These are phyloP conservation scores for Portunus trituberculatus DNA, from an alignment of 1,140 invertebrate species.

Conservation along the genomic window DNA sequence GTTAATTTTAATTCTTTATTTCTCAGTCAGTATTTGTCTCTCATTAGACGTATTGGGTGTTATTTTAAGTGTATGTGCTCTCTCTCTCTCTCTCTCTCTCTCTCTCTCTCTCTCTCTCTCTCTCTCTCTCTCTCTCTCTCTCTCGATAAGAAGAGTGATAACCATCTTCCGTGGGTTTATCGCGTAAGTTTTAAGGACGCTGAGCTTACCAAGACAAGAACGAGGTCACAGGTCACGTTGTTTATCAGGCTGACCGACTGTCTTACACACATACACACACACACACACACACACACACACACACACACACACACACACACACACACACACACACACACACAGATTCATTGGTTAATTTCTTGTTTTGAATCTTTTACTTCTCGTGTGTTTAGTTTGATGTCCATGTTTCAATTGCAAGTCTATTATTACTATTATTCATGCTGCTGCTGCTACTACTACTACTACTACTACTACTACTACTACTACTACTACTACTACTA, in stretches of 20 bases:
- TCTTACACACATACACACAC: constrained; percentile 7
- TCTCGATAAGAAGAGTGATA: neutral
- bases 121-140: neutral
- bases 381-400: too few species aligned
- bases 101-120: constrained; percentile 7
- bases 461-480: too few species aligned
- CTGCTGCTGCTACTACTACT: too few species aligned
- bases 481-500: too few species aligned
- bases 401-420: too few species aligned
- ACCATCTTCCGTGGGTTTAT: neutral
- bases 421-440: too few species aligned
- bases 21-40: too few species aligned
- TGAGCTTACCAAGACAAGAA: neutral
- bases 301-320: constrained; percentile 41
- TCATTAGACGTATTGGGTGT: too few species aligned
- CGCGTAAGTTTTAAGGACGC: neutral
- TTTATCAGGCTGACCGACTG: neutral
- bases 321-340: constrained; percentile 29
- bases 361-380: too few species aligned
- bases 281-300: constrained; percentile 41
- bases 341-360: neutral
- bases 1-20: too few species aligned
- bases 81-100: neutral
- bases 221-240: neutral
- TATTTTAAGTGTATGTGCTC: too few species aligned